Evolutionary conservation across 2,888 invertebrate genomes (phyloP).

Genomic region (Oscheius myriophilus): DNA sequence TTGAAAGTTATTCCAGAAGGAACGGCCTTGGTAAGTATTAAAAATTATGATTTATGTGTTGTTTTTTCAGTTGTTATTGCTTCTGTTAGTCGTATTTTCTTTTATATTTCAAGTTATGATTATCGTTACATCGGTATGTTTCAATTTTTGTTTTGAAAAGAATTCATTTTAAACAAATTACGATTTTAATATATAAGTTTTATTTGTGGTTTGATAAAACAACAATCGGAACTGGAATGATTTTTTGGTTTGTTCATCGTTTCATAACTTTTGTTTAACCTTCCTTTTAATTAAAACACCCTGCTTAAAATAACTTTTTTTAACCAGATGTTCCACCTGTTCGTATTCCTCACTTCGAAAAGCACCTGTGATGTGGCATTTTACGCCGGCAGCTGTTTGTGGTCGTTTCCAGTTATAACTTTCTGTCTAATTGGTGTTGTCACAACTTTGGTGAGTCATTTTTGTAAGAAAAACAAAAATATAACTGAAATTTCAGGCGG

Average conservation of each 20-base stretch:
- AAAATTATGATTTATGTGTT: no score
- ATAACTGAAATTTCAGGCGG: conserved; percentile 9
- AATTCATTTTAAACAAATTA: neutral
- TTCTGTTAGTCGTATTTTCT: neutral
- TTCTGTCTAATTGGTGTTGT: conserved; percentile 22
- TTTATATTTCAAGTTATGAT: conserved; percentile 16
- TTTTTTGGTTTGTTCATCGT: no score
- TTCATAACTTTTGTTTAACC: no score
- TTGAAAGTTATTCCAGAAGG: conserved; percentile 11
- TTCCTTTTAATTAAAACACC: no score
- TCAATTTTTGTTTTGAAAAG: no score
- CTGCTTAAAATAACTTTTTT: neutral
- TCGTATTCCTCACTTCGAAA: neutral
- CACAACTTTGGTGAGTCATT: conserved; percentile 14
- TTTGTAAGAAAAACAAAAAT: neutral
- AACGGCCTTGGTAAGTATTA: neutral
- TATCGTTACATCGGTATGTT: conserved; percentile 9
- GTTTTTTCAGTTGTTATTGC: neutral
- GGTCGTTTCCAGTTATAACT: conserved; percentile 13
- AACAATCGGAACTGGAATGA: no score
- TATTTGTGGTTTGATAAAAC: no score
- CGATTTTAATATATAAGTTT: no score
- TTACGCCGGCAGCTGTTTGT: conserved; percentile 14
- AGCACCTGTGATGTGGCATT: conserved; percentile 6
- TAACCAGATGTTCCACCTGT: conserved; percentile 16